Conservation (phyloP, 2,888 invertebrate species). For the Tillus elongatus region DNA sequence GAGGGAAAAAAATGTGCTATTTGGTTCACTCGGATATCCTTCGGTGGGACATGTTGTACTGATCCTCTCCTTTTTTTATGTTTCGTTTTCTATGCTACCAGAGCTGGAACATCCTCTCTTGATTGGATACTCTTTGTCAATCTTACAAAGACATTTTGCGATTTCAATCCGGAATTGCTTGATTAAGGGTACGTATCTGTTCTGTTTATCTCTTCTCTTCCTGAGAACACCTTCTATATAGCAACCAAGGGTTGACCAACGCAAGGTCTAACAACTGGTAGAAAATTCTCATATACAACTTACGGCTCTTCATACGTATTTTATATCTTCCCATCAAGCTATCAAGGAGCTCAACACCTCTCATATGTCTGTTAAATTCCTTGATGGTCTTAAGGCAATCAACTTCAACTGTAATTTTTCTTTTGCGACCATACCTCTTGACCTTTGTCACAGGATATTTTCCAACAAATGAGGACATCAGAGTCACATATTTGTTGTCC, state of each 20-base stretch:
- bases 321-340: constrained; percentile 16
- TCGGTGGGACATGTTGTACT: too few relatives aligned
- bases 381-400: constrained; percentile 10
- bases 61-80: too few relatives aligned
- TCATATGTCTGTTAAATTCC: constrained; percentile 17
- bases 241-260: constrained; percentile 19
- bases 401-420: too few relatives aligned
- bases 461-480: constrained; percentile 12
- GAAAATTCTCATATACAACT: constrained; percentile 21
- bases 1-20: too few relatives aligned
- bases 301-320: constrained; percentile 13
- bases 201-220: too few relatives aligned
- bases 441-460: constrained; percentile 11
- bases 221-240: too few relatives aligned
- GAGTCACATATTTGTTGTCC: constrained; percentile 31
- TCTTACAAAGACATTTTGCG: background rate
- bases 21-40: too few relatives aligned
- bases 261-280: constrained; percentile 18
- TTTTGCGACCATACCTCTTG: constrained; percentile 10
- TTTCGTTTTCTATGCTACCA: too few relatives aligned
- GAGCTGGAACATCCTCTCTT: constrained; percentile 2
- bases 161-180: background rate
- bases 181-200: background rate
- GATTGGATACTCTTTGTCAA: constrained; percentile 2
- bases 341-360: constrained; percentile 16